phyloP scores from a whole-genome alignment of 2,888 invertebrate species.

The Aphodius sticticus region DNA sequence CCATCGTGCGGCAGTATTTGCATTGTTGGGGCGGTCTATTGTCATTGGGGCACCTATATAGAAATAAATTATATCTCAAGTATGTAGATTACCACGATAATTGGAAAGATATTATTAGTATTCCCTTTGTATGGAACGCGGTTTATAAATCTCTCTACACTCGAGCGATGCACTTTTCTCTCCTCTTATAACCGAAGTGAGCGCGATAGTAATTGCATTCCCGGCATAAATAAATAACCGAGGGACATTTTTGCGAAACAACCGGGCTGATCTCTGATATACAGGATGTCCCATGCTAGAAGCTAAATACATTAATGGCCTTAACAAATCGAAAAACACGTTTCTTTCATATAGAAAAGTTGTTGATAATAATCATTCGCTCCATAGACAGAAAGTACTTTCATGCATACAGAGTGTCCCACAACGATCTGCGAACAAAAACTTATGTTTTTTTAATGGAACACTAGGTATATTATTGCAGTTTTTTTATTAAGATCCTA shows the following conservation, averaged over 20 bases:
- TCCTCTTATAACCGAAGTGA: conserved; percentile 6
- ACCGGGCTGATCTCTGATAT: conserved; percentile 9
- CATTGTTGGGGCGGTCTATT: conserved; percentile 17
- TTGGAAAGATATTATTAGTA: conserved; percentile 8
- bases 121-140: not conserved
- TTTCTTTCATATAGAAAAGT: not conserved
- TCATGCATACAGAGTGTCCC: no score
- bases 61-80: conserved; percentile 27
- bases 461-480: no score
- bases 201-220: conserved; percentile 15
- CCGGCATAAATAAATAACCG: conserved; percentile 23
- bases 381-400: no score
- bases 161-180: conserved; percentile 10
- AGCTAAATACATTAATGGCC: no score
- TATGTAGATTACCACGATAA: conserved; percentile 23
- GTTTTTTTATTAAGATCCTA: no score
- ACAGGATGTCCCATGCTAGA: no score
- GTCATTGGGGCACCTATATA: conserved; percentile 22
- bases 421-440: no score
- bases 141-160: not conserved
- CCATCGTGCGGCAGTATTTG: conserved; percentile 8
- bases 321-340: no score
- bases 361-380: no score
- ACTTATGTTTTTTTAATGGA: no score
- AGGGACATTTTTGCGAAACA: conserved; percentile 16